Evolutionary conservation across 2,113 vertebrate species (phyloP), one percentile per base, ranked within the genome.

Genomic region (Zingel zingel): DNA sequence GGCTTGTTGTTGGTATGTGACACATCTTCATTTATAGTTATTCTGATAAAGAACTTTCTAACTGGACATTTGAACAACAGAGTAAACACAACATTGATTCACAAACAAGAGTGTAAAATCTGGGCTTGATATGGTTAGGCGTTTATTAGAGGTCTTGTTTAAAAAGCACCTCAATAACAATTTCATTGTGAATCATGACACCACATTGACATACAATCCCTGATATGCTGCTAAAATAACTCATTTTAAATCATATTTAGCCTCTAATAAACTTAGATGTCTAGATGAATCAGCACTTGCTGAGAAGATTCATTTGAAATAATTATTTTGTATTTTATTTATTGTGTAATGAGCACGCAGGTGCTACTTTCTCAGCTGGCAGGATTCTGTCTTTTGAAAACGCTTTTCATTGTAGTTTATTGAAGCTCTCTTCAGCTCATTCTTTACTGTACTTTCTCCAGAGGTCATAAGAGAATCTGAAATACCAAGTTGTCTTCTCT

Each of bases 1-100:
- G 97, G 0, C 66, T 88, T 11, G 1, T 99, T 59, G 95, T 94
- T 10, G 98, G 98, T 99, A 87, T 80, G 97, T 90, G 6, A 23
- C 30, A 27, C 48, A 2, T 30, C 5, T 5, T 51, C 3, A 16
- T 33, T 33, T 33, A 30, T 30, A 33, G 5, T 36, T 7, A 23
- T 9, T 63, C 15, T 2, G 7, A 6, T 19, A 4, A 77, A 72
- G 51, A 23, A 3, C 30, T 50, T 15, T 47, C 0, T 25, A 25
- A 64, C 21, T 16, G 4, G 14, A 65, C 33, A n/a, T 58, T 27
- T 58, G 56, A 27, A 16, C 47, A 23, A n/a, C 3, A 6, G 3
- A 45, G 21, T 39, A 14, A 13, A 56, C 4, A 6, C n/a, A 13
- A 2, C 56, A 27, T 0, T 16, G 56, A 58, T 25, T 27, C 23